phyloP scores from a whole-genome alignment of 2,797 vertebrate species.

The Acipenser oxyrinchus region DNA sequence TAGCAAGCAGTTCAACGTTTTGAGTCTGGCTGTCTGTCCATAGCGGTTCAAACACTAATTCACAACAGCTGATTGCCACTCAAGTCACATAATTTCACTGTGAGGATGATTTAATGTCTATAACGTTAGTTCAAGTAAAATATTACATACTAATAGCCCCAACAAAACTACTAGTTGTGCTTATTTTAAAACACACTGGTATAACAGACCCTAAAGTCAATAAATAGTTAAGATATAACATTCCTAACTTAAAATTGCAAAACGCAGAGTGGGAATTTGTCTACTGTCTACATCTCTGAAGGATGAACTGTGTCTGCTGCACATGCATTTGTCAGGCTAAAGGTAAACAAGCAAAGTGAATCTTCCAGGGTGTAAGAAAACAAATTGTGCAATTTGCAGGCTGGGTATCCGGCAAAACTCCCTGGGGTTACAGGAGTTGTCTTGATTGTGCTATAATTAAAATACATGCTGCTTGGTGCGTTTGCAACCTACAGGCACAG shows the following conservation, averaged over 20 bases:
- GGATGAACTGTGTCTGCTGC: slow-evolving; percentile 13
- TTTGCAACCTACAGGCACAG: no score
- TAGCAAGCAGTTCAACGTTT: no score
- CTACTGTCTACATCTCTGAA: slow-evolving; percentile 23
- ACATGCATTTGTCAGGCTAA: slow-evolving; percentile 21
- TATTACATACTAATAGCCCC: no score
- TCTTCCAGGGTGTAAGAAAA: slow-evolving; percentile 18
- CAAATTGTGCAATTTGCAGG: slow-evolving; percentile 4
- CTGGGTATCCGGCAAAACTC: no score
- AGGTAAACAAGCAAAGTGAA: slow-evolving; percentile 14
- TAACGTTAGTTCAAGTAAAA: no score
- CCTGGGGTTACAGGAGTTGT: slow-evolving; percentile 21
- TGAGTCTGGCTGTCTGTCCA: no score
- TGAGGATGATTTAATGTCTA: no score
- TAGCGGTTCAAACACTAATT: no score
- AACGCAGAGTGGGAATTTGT: slow-evolving; percentile 22
- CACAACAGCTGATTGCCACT: no score
- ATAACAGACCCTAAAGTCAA: slow-evolving; percentile 10
- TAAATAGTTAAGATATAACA: slow-evolving; percentile 11
- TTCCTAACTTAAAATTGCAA: slow-evolving; percentile 14
- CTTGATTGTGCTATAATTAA: slow-evolving; percentile 27
- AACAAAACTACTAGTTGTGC: no score
- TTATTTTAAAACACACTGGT: background rate
- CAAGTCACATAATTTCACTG: no score
- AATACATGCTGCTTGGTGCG: slow-evolving; percentile 4